Base-by-base conservation (phyloP, 2,113 vertebrate species). In the Pleuronectes platessa region DNA sequence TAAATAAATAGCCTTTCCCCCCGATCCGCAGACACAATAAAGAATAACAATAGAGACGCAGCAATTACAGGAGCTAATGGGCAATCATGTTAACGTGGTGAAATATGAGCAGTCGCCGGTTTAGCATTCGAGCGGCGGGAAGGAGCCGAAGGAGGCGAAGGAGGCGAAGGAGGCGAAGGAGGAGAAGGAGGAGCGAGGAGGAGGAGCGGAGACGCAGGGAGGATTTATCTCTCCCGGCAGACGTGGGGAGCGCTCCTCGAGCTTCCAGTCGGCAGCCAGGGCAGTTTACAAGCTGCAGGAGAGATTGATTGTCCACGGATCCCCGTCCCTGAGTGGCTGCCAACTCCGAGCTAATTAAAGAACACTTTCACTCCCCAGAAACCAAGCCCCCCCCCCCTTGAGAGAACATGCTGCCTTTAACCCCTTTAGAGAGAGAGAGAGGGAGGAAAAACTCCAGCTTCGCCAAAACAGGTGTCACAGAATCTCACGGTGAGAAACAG, bases 341-440 rank as follows among this genome's bases (percentile, higher is more conserved):
- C 89, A 91, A 86, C 75, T 82, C 67, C 20, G 61, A 88, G 88
- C 89, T 91, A 91, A 94, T 93, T 94, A 92, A 91, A 91, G 84
- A 86, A 78, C 81, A 84, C 61, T 82, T 84, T 2, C 26, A 27
- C 76, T 78, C 49, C 3, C 7, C 74, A 82, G 80, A 59, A 65
- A 47, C 66, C 60, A 27, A 78, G 49, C 31, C 5, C 66, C 27
- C 27, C 27, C 27, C 27, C 68, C 67, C 61, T 0, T 8, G 75
- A 63, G 71, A 86, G 82, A 83, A 73, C 68, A 55, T 37, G 64
- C 58, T 45, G 35, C 62, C 61, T 37, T 62, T 26, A 67, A 71
- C 26, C 51, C 51, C 60, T 20, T 35, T 49, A 27, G 3, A 18
- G 9, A 31, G 21, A 23, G 18, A 8, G n/a, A 23, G 27, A n/a